phyloP scores from a whole-genome alignment of 2,113 vertebrate species.

The Halcyon senegalensis region DNA sequence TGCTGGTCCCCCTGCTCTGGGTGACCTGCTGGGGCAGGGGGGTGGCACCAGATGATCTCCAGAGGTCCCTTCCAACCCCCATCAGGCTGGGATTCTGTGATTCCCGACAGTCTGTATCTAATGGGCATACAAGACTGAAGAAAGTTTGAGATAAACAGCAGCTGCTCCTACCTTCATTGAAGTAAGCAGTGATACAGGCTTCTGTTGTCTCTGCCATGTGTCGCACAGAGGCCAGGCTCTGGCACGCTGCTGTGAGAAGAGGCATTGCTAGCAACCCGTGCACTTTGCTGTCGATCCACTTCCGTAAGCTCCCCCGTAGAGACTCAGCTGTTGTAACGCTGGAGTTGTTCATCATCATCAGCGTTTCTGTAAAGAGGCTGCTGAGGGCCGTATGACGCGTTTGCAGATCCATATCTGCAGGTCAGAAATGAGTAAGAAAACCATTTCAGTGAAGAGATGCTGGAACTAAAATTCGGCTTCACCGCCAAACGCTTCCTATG shows the following conservation, averaged over 20 bases:
- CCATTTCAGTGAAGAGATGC: accelerated
- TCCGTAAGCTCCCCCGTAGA: slow-evolving; percentile 80
- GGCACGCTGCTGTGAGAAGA: slow-evolving; percentile 89
- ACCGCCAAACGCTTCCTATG: background rate
- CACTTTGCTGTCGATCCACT: slow-evolving; percentile 85
- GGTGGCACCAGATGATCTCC: background rate
- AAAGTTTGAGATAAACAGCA: background rate
- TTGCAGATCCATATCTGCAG: slow-evolving; percentile 85
- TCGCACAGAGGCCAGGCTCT: slow-evolving; percentile 90
- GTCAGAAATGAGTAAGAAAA: background rate
- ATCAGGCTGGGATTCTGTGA: background rate
- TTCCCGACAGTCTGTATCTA: accelerated
- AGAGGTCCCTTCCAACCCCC: background rate
- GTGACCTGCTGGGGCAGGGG: background rate
- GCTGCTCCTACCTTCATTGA: slow-evolving; percentile 78
- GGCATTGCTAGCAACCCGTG: slow-evolving; percentile 86
- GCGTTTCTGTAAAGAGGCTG: slow-evolving; percentile 87
- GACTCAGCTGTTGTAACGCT: slow-evolving; percentile 86
- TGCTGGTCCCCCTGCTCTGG: background rate
- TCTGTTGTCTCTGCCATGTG: slow-evolving; percentile 95
- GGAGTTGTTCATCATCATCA: slow-evolving; percentile 88
- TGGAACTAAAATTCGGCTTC: background rate
- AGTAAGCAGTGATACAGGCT: slow-evolving; percentile 91
- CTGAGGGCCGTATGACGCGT: slow-evolving; percentile 92
- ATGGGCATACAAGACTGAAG: accelerated